Evolutionary conservation across 92 coral and sea anemone species (phyloP).

Genomic region (Parazoanthus darwini): DNA sequence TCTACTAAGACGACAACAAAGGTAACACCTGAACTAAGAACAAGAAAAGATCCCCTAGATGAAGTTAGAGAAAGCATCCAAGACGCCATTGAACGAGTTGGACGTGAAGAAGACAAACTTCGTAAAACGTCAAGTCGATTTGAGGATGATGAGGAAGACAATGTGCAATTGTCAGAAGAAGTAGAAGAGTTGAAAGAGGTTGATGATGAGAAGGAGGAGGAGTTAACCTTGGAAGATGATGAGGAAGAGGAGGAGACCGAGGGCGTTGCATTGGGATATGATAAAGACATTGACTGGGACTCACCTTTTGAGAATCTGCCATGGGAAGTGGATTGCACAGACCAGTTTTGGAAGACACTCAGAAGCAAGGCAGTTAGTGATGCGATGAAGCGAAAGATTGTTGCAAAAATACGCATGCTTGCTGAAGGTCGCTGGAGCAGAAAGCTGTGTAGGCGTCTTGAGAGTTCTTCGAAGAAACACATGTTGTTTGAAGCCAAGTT

Average conservation of each 20-base stretch:
- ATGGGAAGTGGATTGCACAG: constrained; percentile 85
- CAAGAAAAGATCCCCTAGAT: constrained; percentile 51
- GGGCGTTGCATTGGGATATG: background rate
- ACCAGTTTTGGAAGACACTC: constrained; percentile 39
- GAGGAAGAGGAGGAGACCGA: constrained; percentile 20
- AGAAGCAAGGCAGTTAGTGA: constrained; percentile 24
- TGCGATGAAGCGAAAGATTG: constrained; percentile 28
- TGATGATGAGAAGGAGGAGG: background rate
- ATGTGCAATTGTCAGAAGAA: background rate
- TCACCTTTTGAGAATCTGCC: constrained; percentile 77
- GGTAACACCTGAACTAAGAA: background rate
- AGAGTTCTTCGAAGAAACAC: constrained; percentile 27
- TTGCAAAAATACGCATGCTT: constrained; percentile 29
- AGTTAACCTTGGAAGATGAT: constrained; percentile 3
- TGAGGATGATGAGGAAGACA: constrained; percentile 1
- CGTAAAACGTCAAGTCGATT: background rate
- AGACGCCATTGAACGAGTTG: constrained; percentile 30
- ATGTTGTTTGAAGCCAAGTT: constrained; percentile 45
- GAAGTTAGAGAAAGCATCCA: constrained; percentile 40
- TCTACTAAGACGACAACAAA: constrained; percentile 33
- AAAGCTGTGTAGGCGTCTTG: constrained; percentile 23
- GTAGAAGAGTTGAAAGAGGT: background rate
- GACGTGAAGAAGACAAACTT: background rate
- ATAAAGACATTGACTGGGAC: constrained; percentile 39
- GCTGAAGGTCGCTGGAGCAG: constrained; percentile 40